phyloP scores from a whole-genome alignment of 2,113 vertebrate genomes.

The Pedetes capensis region DNA sequence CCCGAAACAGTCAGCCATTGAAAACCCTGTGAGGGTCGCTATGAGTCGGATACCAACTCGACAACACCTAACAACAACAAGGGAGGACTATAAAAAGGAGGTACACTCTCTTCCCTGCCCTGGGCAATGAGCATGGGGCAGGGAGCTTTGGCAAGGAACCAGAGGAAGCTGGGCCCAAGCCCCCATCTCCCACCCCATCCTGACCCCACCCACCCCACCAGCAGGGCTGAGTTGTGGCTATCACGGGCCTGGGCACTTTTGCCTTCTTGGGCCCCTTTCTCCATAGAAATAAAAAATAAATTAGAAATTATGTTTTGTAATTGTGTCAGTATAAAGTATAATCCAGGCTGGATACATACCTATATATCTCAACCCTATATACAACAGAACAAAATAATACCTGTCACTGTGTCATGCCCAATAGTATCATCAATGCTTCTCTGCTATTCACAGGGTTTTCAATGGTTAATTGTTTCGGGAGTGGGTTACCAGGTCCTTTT shows the following conservation, averaged over 20 bases:
- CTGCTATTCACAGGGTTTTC: too few relatives aligned
- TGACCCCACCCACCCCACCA: constrained; percentile 77
- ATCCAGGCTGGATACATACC: not conserved
- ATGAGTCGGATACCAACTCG: too few relatives aligned
- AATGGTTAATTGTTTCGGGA: too few relatives aligned
- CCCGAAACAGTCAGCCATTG: too few relatives aligned
- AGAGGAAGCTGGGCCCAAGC: not conserved
- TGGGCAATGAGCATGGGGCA: not conserved
- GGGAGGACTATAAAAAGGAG: not conserved
- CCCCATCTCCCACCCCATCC: not conserved
- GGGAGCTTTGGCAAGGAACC: not conserved
- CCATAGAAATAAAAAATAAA: constrained; percentile 86
- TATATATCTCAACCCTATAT: constrained; percentile 10
- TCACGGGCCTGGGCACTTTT: constrained; percentile 80
- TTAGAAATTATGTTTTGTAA: constrained; percentile 58
- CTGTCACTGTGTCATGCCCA: too few relatives aligned
- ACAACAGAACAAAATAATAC: too few relatives aligned
- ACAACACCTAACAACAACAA: too few relatives aligned
- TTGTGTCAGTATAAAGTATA: not conserved
- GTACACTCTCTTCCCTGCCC: not conserved
- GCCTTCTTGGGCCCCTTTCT: constrained; percentile 35
- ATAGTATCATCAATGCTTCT: too few relatives aligned
- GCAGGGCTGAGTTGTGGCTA: constrained; percentile 84
- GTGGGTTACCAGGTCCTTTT: too few relatives aligned
- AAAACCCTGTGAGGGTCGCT: too few relatives aligned